Conservation (phyloP, 1,140 invertebrate species). For the Phortica variegata region DNA sequence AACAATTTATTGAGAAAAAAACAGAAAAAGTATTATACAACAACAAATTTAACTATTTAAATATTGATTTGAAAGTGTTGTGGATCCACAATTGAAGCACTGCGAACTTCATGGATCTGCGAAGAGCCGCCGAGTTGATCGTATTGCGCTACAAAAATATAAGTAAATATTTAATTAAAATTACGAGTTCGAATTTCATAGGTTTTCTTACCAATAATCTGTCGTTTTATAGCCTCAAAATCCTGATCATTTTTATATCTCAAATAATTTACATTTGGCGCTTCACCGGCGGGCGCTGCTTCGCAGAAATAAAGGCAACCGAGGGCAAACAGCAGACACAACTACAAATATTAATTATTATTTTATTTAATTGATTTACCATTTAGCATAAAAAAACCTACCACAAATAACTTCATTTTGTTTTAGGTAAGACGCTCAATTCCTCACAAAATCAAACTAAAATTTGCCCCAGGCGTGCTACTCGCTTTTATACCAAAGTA, state of each 20-base stretch:
- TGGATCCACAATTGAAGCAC: conserved; percentile 30
- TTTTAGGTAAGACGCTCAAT: background rate
- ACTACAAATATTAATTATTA: conserved; percentile 10
- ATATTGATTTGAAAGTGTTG: conserved; percentile 23
- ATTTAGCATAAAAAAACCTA: conserved; percentile 13
- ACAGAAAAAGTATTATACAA: too few relatives aligned
- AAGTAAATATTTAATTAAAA: background rate
- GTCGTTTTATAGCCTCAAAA: conserved; percentile 29
- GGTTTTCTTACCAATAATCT: conserved; percentile 28
- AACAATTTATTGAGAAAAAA: too few relatives aligned
- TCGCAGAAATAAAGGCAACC: conserved; percentile 17
- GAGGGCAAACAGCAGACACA: conserved; percentile 28
- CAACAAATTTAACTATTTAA: conserved; percentile 16
- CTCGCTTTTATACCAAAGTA: conserved; percentile 27
- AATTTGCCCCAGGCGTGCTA: background rate
- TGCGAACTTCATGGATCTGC: conserved; percentile 28
- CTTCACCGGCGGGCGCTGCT: conserved; percentile 22
- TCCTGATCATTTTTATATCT: conserved; percentile 40
- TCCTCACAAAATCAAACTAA: conserved; percentile 19
- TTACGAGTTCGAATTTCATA: background rate
- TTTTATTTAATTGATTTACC: background rate
- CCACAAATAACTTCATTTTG: conserved; percentile 32
- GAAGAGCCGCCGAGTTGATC: conserved; percentile 26
- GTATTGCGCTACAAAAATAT: conserved; percentile 33
- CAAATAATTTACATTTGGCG: conserved; percentile 31